These are phyloP conservation scores for Telmatochromis sp. DNA, from an alignment of 2,113 vertebrate genomes.

Conservation along the genomic window DNA sequence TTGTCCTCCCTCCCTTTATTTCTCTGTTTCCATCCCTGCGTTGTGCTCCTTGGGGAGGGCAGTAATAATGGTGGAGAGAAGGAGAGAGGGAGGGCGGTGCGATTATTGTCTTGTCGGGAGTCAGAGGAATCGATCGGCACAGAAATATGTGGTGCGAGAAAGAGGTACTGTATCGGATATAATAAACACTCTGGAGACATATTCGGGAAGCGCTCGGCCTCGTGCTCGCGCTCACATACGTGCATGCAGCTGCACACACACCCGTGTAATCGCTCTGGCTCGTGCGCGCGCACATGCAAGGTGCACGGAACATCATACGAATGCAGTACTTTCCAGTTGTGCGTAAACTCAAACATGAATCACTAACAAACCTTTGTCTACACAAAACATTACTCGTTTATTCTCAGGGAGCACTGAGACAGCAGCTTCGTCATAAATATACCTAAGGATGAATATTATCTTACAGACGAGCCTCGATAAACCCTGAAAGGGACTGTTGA, in stretches of 20 bases:
- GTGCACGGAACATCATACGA: background rate
- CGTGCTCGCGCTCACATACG: slow-evolving; percentile 24
- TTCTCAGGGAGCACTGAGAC: background rate
- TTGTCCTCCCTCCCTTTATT: slow-evolving; percentile 55
- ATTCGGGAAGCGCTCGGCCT: slow-evolving; percentile 62
- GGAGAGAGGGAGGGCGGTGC: slow-evolving; percentile 80
- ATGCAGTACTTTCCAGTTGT: background rate
- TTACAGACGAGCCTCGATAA: background rate
- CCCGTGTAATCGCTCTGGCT: background rate
- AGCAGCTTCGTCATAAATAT: background rate
- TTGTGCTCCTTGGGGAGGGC: slow-evolving; percentile 73
- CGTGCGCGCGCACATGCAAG: background rate
- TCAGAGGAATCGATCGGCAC: slow-evolving; percentile 91
- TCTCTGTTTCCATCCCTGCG: slow-evolving; percentile 41
- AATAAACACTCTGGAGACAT: slow-evolving; percentile 88
- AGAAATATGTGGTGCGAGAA: slow-evolving; percentile 96
- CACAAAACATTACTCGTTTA: background rate
- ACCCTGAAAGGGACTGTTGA: background rate
- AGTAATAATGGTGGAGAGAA: slow-evolving; percentile 88
- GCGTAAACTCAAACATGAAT: slow-evolving; percentile 25
- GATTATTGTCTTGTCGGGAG: slow-evolving; percentile 98
- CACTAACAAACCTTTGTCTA: background rate
- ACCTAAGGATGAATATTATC: background rate
- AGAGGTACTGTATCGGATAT: slow-evolving; percentile 93
- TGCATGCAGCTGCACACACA: background rate